Conservation (phyloP, 2,113 vertebrate genomes). For the Callopanchax toddi region DNA sequence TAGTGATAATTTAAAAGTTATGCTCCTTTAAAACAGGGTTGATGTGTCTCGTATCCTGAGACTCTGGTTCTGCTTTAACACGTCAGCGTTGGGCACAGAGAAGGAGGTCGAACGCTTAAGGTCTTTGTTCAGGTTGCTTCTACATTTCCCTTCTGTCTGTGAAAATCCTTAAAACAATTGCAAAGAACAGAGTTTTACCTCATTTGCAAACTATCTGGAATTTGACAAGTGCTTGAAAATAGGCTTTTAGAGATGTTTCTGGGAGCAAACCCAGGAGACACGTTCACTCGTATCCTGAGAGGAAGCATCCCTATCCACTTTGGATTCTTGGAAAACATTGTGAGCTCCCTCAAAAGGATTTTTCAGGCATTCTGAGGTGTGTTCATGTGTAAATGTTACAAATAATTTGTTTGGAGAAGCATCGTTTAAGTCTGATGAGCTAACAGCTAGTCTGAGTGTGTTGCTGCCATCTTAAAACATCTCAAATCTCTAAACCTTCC, state of each 20-base stretch:
- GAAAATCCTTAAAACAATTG: conserved; percentile 46
- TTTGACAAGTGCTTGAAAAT: conserved; percentile 13
- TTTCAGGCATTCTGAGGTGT: conserved; percentile 15
- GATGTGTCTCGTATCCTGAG: neutral
- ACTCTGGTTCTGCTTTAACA: conserved; percentile 4
- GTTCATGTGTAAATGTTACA: too few relatives aligned
- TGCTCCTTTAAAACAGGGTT: neutral
- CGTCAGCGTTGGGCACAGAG: neutral
- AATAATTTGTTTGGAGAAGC: too few relatives aligned
- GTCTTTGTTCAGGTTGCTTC: conserved; percentile 34
- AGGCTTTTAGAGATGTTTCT: conserved; percentile 2
- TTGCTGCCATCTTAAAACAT: too few relatives aligned
- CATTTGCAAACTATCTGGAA: conserved; percentile 35
- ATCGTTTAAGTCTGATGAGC: too few relatives aligned
- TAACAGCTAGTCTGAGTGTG: too few relatives aligned
- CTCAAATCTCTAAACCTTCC: too few relatives aligned
- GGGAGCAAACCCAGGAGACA: neutral
- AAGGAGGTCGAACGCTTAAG: conserved; percentile 30
- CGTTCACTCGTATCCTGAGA: conserved; percentile 5
- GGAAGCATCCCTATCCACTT: too few relatives aligned
- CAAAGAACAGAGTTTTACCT: conserved; percentile 25
- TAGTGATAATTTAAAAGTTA: neutral
- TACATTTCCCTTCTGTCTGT: conserved; percentile 46
- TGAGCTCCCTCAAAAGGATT: too few relatives aligned
- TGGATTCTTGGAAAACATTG: too few relatives aligned